Evolutionary conservation across 2,888 invertebrate species (phyloP).

Genomic region (Anorthoa munda): DNA sequence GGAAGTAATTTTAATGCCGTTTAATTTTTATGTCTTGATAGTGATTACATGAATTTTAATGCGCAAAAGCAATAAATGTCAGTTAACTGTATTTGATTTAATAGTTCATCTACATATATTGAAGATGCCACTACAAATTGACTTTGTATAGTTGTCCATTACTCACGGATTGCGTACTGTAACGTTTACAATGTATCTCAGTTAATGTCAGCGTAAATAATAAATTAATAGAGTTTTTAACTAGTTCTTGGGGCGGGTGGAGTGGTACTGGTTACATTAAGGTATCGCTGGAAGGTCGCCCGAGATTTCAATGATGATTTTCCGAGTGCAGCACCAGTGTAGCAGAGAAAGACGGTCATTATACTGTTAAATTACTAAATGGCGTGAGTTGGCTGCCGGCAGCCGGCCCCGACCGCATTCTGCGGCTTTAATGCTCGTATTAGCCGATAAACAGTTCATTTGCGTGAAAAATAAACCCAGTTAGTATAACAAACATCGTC

Average conservation of each 20-base stretch:
- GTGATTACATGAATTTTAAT: conserved; percentile 86
- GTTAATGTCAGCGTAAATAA: conserved; percentile 74
- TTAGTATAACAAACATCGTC: conserved; percentile 80
- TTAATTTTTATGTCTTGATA: conserved; percentile 83
- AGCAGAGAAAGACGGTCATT: conserved; percentile 75
- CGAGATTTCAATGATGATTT: conserved; percentile 64
- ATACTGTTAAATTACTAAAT: conserved; percentile 83
- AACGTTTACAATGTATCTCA: conserved; percentile 74
- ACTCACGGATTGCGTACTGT: conserved; percentile 71
- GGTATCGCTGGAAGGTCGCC: conserved; percentile 44
- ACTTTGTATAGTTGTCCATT: conserved; percentile 74
- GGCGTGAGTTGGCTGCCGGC: conserved; percentile 74
- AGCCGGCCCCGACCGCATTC: conserved; percentile 76
- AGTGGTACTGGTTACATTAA: conserved; percentile 39
- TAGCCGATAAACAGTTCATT: conserved; percentile 81
- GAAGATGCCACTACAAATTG: conserved; percentile 81
- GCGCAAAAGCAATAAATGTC: conserved; percentile 85
- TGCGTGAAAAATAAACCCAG: conserved; percentile 82
- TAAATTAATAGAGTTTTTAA: conserved; percentile 71
- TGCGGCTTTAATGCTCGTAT: conserved; percentile 78
- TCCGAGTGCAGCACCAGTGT: conserved; percentile 60
- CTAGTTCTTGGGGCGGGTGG: conserved; percentile 41
- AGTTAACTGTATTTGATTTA: conserved; percentile 80
- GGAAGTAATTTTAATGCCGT: conserved; percentile 85
- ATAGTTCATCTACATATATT: conserved; percentile 76